Evolutionary conservation across 2,888 invertebrate species (phyloP), one percentile per base, ranked within the genome.

Genomic region (Nomada fucata): DNA sequence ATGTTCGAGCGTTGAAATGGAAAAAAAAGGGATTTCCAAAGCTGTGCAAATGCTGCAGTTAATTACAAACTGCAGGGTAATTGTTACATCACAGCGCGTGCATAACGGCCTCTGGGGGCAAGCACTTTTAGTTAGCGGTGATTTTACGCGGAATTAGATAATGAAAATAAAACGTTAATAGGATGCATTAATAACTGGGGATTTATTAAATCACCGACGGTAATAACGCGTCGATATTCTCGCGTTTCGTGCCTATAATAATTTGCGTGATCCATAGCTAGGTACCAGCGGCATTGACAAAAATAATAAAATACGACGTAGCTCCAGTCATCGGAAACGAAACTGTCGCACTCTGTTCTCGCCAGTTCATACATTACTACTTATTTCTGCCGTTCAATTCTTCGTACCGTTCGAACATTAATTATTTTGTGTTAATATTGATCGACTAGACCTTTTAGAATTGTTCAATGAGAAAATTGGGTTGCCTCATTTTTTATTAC

Each of bases 151-250:
- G 71, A 61, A 79, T 78, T 71, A 65, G 65, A 78, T 72, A 61
- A 78, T 55, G 55, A 44, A 61, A 71, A 61, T 80, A 80, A 80
- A 80, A 78, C 55, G 67, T 36, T 79, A 79, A 79, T 59, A 57
- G 23, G 68, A n/a, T 44, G 61, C 61, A 36, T 67, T 80, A 78
- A 79, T 63, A 79, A 72, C 65, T 36, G 50, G 60, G 55, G 71
- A 68, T 68, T 79, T 55, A 80, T 80, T 79, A 55, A 78, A 72
- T 80, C 61, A 60, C 7, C 64, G 55, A 29, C 13, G 67, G 53
- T 67, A 44, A 78, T 80, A 80, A 72, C 61, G 55, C 63, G 42
- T 71, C 23, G 79, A 82, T 77, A 70, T 73, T 55, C 55, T 18
- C 42, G 42, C 2, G 76, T 73, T 57, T 50, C 36, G 36, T 26